phyloP scores from a whole-genome alignment of 2,113 vertebrate genomes.

The Notarius lentiginosus region DNA sequence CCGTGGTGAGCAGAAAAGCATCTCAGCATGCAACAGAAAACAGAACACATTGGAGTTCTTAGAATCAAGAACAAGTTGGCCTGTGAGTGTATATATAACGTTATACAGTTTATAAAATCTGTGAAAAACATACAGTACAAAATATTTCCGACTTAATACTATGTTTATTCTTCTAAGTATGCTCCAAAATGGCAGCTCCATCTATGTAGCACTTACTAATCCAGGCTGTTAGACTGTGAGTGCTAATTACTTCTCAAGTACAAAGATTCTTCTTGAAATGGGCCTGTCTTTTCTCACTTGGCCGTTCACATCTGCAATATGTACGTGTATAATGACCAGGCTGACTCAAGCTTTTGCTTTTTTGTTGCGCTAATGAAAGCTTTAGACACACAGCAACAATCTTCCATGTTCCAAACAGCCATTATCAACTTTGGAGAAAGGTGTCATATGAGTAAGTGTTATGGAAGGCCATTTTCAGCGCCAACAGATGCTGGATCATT shows the following conservation, averaged over 20 bases:
- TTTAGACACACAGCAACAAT: constrained; percentile 68
- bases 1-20: too few relatives aligned
- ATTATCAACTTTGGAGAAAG: constrained; percentile 54
- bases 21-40: too few relatives aligned
- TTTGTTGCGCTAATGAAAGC: constrained; percentile 71
- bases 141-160: neutral
- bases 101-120: neutral
- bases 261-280: neutral
- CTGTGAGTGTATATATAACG: too few relatives aligned
- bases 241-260: constrained; percentile 18
- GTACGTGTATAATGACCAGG: constrained; percentile 61
- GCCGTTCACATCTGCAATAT: constrained; percentile 47
- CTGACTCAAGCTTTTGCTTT: constrained; percentile 67
- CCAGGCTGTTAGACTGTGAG: neutral
- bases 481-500: neutral
- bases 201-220: neutral
- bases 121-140: neutral
- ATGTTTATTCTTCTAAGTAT: neutral
- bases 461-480: constrained; percentile 1
- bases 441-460: neutral
- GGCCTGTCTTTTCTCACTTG: constrained; percentile 2
- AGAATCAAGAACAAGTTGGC: too few relatives aligned
- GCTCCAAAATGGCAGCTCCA: neutral
- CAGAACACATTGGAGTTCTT: too few relatives aligned
- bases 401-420: constrained; percentile 44